These are phyloP conservation scores for Nixonia krombeini DNA, from an alignment of 1,140 invertebrate species.

Conservation along the genomic window DNA sequence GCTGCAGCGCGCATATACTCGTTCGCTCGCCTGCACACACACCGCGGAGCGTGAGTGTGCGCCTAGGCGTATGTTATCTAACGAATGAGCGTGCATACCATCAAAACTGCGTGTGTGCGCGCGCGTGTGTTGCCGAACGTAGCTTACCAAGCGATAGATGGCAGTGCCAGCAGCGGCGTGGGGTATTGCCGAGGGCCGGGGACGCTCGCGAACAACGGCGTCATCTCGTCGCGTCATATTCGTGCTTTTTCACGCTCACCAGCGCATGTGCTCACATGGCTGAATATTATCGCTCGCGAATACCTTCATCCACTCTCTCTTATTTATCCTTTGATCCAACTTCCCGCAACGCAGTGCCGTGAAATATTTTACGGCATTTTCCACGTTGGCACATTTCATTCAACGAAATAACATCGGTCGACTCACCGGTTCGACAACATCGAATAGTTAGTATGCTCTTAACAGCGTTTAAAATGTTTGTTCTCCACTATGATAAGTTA, in stretches of 20 bases:
- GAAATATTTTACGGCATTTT: too few relatives aligned
- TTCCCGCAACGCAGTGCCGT: too few relatives aligned
- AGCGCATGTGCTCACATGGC: constrained; percentile 39
- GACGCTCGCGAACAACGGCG: constrained; percentile 24
- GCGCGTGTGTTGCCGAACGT: neutral
- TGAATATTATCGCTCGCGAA: neutral
- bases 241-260: constrained; percentile 17
- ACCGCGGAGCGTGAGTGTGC: constrained; percentile 7
- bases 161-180: too few relatives aligned
- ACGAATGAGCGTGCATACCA: constrained; percentile 8
- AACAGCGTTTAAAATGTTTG: too few relatives aligned
- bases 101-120: too few relatives aligned
- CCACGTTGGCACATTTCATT: too few relatives aligned
- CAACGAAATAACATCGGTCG: too few relatives aligned
- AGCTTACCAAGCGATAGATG: too few relatives aligned
- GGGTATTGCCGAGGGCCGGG: constrained; percentile 3
- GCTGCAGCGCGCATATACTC: constrained; percentile 52
- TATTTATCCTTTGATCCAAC: too few relatives aligned
- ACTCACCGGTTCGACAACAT: too few relatives aligned
- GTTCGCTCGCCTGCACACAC: constrained; percentile 11
- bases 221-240: constrained; percentile 56
- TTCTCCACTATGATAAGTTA: too few relatives aligned
- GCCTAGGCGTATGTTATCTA: constrained; percentile 8
- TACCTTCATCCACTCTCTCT: constrained; percentile 2
- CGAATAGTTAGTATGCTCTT: too few relatives aligned